Conservation (phyloP, 2,888 invertebrate species). For the Catocala nupta region DNA sequence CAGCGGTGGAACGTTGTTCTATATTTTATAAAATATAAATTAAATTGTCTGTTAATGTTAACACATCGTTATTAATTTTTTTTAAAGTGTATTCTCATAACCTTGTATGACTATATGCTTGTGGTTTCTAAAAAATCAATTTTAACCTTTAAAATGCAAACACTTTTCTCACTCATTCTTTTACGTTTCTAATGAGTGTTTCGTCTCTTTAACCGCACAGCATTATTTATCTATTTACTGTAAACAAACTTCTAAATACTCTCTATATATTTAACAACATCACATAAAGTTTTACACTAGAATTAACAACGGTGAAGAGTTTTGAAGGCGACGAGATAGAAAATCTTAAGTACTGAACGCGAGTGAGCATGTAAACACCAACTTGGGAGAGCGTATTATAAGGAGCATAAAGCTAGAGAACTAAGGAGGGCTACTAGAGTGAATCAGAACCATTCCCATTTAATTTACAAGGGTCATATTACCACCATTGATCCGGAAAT, state of each 20-base stretch:
- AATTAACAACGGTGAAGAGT: constrained; percentile 43
- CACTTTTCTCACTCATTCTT: too few species aligned
- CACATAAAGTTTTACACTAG: constrained; percentile 31
- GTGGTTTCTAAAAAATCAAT: too few species aligned
- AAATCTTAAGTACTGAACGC: constrained; percentile 46
- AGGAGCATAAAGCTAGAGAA: constrained; percentile 15
- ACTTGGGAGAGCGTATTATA: constrained; percentile 34
- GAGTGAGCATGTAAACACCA: constrained; percentile 47
- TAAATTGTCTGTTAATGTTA: too few species aligned
- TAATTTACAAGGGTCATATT: constrained; percentile 59
- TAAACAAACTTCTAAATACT: constrained; percentile 10
- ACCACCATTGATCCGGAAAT: constrained; percentile 64
- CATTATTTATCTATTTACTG: constrained; percentile 10
- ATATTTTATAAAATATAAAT: too few species aligned
- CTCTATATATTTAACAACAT: constrained; percentile 17
- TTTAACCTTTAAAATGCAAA: too few species aligned
- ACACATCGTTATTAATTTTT: too few species aligned
- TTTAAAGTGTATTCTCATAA: too few species aligned
- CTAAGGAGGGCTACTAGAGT: constrained; percentile 13
- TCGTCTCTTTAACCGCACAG: background rate
- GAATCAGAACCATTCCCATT: constrained; percentile 46
- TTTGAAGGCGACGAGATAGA: constrained; percentile 51
- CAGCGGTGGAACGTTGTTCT: too few species aligned
- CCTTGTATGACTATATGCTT: too few species aligned
- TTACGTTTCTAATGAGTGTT: too few species aligned